phyloP scores from a whole-genome alignment of 2,797 vertebrate species.

The Coreius guichenoti region DNA sequence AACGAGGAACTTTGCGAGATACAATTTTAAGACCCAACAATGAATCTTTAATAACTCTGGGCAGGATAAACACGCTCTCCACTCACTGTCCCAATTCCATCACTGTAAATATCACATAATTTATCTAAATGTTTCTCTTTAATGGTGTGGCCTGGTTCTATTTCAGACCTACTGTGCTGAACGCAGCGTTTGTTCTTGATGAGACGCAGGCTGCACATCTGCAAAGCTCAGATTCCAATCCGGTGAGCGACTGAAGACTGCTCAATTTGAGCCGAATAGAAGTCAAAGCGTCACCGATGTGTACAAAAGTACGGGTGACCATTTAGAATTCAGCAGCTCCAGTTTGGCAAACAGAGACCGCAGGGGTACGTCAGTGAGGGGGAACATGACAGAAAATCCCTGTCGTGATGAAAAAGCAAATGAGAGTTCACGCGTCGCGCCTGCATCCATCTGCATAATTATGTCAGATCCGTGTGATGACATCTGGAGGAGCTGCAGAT shows the following conservation, averaged over 20 bases:
- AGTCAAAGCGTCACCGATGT: constrained; percentile 49
- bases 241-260: constrained; percentile 39
- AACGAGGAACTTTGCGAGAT: neutral
- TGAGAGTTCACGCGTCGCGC: constrained; percentile 52
- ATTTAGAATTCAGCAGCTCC: constrained; percentile 65
- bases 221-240: constrained; percentile 26
- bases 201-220: constrained; percentile 42
- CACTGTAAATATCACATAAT: constrained; percentile 62
- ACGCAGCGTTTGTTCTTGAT: constrained; percentile 16
- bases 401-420: constrained; percentile 54
- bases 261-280: constrained; percentile 52
- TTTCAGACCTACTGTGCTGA: neutral
- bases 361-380: constrained; percentile 39
- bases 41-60: constrained; percentile 68
- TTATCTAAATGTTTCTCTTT: constrained; percentile 61
- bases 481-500: constrained; percentile 54
- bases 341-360: constrained; percentile 52
- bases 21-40: constrained; percentile 22
- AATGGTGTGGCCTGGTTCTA: constrained; percentile 22
- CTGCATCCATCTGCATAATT: constrained; percentile 54
- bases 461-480: constrained; percentile 47
- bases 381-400: constrained; percentile 58
- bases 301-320: constrained; percentile 50
- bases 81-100: constrained; percentile 64
- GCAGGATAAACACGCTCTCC: constrained; percentile 25